Evolutionary conservation across 2,113 vertebrate genomes (phyloP).

Genomic region (Alexandromys fortis): DNA sequence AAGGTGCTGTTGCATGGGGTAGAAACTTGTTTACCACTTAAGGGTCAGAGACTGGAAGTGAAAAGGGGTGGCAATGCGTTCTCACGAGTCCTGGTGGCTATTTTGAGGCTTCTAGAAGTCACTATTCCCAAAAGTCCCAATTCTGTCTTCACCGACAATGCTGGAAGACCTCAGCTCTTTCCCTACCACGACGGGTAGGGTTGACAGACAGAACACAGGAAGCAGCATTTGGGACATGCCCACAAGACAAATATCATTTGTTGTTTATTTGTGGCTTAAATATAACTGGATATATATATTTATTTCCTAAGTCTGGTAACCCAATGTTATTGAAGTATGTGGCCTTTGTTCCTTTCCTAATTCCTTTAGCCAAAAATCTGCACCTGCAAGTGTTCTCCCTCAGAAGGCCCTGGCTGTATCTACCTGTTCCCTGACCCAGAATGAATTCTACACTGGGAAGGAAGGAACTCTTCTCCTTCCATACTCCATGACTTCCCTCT

Average conservation of each 20-base stretch:
- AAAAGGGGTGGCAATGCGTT: not conserved
- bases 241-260: not conserved
- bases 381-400: not conserved
- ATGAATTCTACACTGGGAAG: not conserved
- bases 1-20: not conserved
- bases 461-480: not conserved
- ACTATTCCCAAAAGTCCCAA: not conserved
- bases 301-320: slow-evolving; percentile 39
- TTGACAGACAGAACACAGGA: not conserved
- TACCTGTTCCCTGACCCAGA: not conserved
- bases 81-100: not conserved
- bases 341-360: not conserved
- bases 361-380: not conserved
- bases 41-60: slow-evolving; percentile 11
- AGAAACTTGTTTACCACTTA: not conserved
- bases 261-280: slow-evolving; percentile 51
- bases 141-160: not conserved
- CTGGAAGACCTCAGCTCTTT: not conserved
- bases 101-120: not conserved
- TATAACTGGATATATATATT: slow-evolving; percentile 31
- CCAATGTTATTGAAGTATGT: slow-evolving; percentile 14
- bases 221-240: not conserved
- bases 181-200: not conserved
- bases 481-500: not conserved
- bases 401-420: not conserved